A percentile compares a stretch with the other conserved stretches of the same genome.
These are phyloP conservation scores for Eriocheir sinensis DNA, from an alignment of 1,140 invertebrate genomes.

Conservation along the genomic window DNA sequence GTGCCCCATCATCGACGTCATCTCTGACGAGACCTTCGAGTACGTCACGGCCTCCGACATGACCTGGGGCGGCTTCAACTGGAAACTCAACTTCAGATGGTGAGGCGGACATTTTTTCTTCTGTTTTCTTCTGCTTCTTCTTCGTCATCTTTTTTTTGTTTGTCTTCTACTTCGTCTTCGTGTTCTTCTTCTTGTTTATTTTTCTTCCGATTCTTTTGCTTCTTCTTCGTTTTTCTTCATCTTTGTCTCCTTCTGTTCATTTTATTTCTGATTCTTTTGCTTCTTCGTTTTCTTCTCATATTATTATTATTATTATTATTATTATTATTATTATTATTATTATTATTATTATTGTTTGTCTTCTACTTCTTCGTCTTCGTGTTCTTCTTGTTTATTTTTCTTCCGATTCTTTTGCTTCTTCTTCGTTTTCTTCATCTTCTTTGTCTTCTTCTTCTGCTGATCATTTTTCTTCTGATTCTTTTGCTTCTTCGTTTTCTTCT, in stretches of 20 bases:
- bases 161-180: not conserved
- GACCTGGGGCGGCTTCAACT: slow-evolving; percentile 99
- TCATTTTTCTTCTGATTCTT: too few species aligned
- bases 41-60: slow-evolving; percentile 94
- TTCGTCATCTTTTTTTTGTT: not conserved
- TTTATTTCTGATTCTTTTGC: too few species aligned
- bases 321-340: too few species aligned
- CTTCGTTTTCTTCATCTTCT: too few species aligned
- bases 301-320: too few species aligned
- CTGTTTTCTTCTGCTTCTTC: not conserved
- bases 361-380: too few species aligned
- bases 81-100: slow-evolving; percentile 99
- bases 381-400: too few species aligned
- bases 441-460: too few species aligned
- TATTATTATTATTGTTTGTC: too few species aligned
- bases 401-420: too few species aligned
- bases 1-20: slow-evolving; percentile 99
- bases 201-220: not conserved
- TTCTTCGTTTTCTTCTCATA: too few species aligned
- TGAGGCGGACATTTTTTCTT: slow-evolving; percentile 82
- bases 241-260: not conserved
- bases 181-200: not conserved
- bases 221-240: not conserved
- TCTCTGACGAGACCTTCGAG: slow-evolving; percentile 98
- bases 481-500: too few species aligned